These are phyloP conservation scores for Neoseiulus cucumeris DNA, from an alignment of 1,140 invertebrate genomes.

Conservation along the genomic window DNA sequence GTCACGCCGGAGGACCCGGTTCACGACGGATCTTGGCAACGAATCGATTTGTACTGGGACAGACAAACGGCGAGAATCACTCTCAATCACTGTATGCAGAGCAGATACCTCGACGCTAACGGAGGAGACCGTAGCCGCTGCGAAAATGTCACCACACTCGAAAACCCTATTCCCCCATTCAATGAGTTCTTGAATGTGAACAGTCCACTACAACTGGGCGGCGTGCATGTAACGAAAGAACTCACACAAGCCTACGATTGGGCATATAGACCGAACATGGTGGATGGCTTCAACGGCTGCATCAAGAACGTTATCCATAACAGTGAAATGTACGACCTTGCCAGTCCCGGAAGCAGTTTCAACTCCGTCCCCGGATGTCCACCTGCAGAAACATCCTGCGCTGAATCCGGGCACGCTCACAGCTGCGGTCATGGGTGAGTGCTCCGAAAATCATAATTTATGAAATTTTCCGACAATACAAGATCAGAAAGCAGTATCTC, in stretches of 20 bases:
- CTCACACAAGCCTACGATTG: conserved; percentile 49
- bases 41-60: conserved; percentile 82
- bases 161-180: conserved; percentile 54
- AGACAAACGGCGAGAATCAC: conserved; percentile 66
- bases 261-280: conserved; percentile 18
- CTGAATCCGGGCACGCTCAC: neutral
- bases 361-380: conserved; percentile 20
- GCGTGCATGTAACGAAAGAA: conserved; percentile 38
- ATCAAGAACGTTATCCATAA: conserved; percentile 87
- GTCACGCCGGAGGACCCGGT: conserved; percentile 65
- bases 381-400: conserved; percentile 16
- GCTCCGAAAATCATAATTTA: neutral
- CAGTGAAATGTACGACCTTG: conserved; percentile 42
- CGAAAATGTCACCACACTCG: conserved; percentile 50
- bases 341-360: conserved; percentile 19
- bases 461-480: too few relatives aligned
- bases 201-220: conserved; percentile 77
- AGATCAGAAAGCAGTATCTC: too few relatives aligned
- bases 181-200: conserved; percentile 93
- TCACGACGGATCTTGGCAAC: conserved; percentile 87
- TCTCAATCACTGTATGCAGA: conserved; percentile 71
- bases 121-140: conserved; percentile 66
- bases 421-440: conserved; percentile 5
- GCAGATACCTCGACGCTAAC: conserved; percentile 57
- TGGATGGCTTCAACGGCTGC: conserved; percentile 80